Percentiles rank a stretch among this genome's conserved stretches.
phyloP scores from a whole-genome alignment of 2,113 vertebrate species.

The Mustela nigripes region DNA sequence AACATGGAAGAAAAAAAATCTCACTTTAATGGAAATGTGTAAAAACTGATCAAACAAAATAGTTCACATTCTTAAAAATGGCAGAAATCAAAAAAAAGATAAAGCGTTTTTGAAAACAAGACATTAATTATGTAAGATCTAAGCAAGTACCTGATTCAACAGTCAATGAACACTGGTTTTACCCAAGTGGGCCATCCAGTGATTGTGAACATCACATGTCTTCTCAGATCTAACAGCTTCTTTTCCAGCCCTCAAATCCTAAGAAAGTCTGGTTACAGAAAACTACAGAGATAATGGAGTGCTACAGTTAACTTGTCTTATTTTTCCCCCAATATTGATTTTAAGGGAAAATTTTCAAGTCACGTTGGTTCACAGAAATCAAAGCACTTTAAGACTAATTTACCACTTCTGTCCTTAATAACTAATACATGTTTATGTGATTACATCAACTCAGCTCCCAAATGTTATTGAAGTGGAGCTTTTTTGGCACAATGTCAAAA shows the following conservation, averaged over 20 bases:
- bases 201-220: not conserved
- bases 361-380: constrained; percentile 3
- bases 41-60: constrained; percentile 26
- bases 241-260: not conserved
- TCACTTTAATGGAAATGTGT: not conserved
- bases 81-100: not conserved
- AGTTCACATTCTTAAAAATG: not conserved
- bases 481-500: not conserved
- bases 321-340: not conserved
- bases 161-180: not conserved
- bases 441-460: constrained; percentile 55
- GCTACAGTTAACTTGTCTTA: not conserved
- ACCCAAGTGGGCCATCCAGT: not conserved
- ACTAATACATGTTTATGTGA: constrained; percentile 37
- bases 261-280: not conserved
- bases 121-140: not conserved
- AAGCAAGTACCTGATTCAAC: not conserved
- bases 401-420: constrained; percentile 25
- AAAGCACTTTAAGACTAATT: constrained; percentile 24
- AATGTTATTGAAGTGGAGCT: constrained; percentile 2
- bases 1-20: not conserved
- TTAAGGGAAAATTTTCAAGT: not conserved
- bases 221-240: not conserved
- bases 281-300: not conserved
- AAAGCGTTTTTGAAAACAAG: not conserved